These are phyloP conservation scores for Stigmatopora argus DNA, from an alignment of 2,113 vertebrate species.

Conservation along the genomic window DNA sequence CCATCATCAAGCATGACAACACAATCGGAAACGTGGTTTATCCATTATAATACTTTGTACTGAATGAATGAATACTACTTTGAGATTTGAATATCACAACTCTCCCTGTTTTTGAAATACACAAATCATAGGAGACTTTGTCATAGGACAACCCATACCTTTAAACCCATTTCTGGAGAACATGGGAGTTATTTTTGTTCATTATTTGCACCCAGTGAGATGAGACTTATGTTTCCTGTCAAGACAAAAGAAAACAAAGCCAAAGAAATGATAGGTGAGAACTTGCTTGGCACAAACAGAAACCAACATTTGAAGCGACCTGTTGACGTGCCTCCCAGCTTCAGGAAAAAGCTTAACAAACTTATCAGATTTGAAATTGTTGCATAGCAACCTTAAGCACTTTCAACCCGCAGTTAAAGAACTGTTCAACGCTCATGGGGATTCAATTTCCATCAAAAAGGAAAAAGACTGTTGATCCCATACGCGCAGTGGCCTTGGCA, in stretches of 20 bases:
- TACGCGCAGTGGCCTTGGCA: slow-evolving; percentile 28
- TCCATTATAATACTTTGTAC: too few species aligned
- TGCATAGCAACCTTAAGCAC: slow-evolving; percentile 28
- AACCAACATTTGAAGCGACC: neutral
- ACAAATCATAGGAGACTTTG: too few species aligned
- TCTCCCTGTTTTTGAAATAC: too few species aligned
- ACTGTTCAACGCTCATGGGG: slow-evolving; percentile 10
- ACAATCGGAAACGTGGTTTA: too few species aligned
- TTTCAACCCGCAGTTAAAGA: slow-evolving; percentile 10
- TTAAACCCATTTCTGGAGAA: too few species aligned
- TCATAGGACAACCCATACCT: too few species aligned
- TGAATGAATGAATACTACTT: too few species aligned
- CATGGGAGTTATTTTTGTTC: too few species aligned
- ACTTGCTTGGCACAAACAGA: neutral
- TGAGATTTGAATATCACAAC: too few species aligned
- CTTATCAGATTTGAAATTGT: slow-evolving; percentile 16
- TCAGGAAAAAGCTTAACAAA: neutral
- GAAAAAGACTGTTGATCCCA: slow-evolving; percentile 1
- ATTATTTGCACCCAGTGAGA: neutral
- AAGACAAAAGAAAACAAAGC: too few species aligned
- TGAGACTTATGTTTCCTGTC: neutral
- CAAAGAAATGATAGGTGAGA: neutral
- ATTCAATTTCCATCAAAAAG: slow-evolving; percentile 33
- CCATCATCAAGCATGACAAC: neutral
- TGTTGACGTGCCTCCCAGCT: slow-evolving; percentile 5